Base-by-base conservation (phyloP, 2,888 invertebrate genomes). In the Trachelus stipa region DNA sequence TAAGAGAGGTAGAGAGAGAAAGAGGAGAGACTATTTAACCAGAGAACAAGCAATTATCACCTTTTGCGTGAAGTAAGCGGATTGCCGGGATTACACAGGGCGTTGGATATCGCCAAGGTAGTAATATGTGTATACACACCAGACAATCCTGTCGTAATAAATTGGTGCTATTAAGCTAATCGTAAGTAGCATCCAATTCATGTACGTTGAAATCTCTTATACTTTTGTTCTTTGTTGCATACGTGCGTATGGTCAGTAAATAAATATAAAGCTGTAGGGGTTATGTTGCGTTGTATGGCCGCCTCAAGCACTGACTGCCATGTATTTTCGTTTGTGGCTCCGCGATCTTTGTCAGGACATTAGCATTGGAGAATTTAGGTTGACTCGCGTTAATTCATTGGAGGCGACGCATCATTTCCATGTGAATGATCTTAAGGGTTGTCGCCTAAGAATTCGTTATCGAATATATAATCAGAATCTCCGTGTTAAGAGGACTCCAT, bases 11-110 rank as follows among this genome's bases (percentile, higher is more conserved):
- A 30, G 68, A 74, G 30, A 73, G 34, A 69, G 33, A 34, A 69
- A 75, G n/a, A 77, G 79, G 71, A 74, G 79, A 81, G 34, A 31
- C 34, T 73, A 76, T 68, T 73, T 23, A 9, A 56, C 56, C 15
- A 56, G 56, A 56, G 15, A 56, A 23, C 56, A 56, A 56, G 23
- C 56, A 56, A 56, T 56, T 23, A 56, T 56, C 56, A 56, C 56
- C 56, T 56, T 56, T 56, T 56, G 56, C 23, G 1, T 23, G 23
- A 23, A 23, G 56, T 56, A 56, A 56, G 23, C 56, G 56, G 56
- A 56, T 56, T 56, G 23, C 23, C 56, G 15, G 56, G 56, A 56
- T 56, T 56, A 56, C 6, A 56, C 23, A 56, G 23, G 9, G 56
- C 23, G 56, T 56, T 23, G 56, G 56, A 23, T 56, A 56, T 56